A percentile compares a stretch with the other conserved stretches of the same genome.
These are phyloP conservation scores for Scomberomorus guttatus DNA, from an alignment of 2,797 vertebrate genomes.

Conservation along the genomic window DNA sequence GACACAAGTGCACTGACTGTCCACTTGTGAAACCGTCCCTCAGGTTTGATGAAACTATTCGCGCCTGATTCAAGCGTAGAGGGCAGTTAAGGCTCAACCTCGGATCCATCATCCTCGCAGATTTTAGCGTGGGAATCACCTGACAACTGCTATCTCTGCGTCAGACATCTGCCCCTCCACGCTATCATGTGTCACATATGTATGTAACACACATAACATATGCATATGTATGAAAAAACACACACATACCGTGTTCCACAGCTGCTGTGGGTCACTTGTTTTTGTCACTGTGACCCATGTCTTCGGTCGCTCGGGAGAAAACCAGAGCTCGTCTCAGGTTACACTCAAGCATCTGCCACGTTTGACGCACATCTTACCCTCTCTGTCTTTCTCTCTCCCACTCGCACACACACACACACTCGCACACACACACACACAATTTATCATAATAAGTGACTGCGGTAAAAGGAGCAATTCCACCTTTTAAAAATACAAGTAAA, in stretches of 20 bases:
- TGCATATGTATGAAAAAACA: slow-evolving; percentile 59
- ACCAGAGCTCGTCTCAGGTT: slow-evolving; percentile 62
- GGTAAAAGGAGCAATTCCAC: not conserved
- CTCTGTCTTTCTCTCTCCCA: not conserved
- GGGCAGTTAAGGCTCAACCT: not conserved
- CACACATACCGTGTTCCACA: slow-evolving; percentile 37
- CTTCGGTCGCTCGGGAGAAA: slow-evolving; percentile 51
- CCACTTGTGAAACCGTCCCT: not conserved
- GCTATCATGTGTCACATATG: slow-evolving; percentile 65
- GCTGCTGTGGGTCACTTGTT: slow-evolving; percentile 66
- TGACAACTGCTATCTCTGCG: slow-evolving; percentile 67
- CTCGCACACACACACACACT: slow-evolving; percentile 9
- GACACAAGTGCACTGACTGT: slow-evolving; percentile 7
- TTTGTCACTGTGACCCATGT: slow-evolving; percentile 60
- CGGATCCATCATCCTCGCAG: slow-evolving; percentile 13
- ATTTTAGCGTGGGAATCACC: slow-evolving; percentile 65
- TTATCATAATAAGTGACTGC: not conserved
- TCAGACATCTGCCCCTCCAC: slow-evolving; percentile 52
- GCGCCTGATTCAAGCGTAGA: slow-evolving; percentile 25
- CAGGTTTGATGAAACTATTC: slow-evolving; percentile 1
- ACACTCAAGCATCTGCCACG: slow-evolving; percentile 73
- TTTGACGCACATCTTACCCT: slow-evolving; percentile 19
- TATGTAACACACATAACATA: slow-evolving; percentile 49
- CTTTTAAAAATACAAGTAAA: not conserved
- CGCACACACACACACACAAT: slow-evolving; percentile 7